phyloP scores from a whole-genome alignment of 1,140 invertebrate species.

The Brachionus rotundiformis region DNA sequence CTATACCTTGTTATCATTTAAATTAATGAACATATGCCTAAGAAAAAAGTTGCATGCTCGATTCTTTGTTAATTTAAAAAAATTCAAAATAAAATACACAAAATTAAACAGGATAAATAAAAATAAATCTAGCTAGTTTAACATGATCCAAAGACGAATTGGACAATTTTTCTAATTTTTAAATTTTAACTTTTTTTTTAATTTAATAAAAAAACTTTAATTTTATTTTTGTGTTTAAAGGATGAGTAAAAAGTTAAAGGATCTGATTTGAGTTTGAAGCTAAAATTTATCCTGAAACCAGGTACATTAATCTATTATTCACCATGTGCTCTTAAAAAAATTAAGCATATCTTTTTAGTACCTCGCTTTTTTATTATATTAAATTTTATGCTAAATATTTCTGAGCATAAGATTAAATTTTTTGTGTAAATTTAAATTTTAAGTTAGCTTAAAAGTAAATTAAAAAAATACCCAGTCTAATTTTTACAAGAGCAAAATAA shows the following conservation, averaged over 20 bases:
- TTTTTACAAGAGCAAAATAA: background rate
- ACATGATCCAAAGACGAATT: background rate
- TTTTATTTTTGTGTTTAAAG: no score
- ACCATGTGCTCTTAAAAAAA: background rate
- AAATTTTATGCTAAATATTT: background rate
- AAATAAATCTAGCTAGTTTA: no score
- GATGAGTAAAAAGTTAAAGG: no score
- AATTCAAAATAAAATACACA: conserved; percentile 21
- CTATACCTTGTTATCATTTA: background rate
- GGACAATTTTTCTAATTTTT: background rate
- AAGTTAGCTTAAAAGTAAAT: background rate
- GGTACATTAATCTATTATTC: background rate
- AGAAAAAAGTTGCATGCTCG: background rate
- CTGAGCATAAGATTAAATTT: conserved; percentile 1
- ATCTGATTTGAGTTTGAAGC: no score
- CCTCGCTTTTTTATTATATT: background rate
- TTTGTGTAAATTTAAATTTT: background rate
- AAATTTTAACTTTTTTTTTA: background rate
- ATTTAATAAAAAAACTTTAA: background rate
- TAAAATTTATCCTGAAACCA: no score
- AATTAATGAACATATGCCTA: conserved; percentile 1
- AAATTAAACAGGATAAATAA: background rate
- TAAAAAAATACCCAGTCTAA: background rate
- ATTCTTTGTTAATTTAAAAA: background rate
- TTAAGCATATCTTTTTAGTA: background rate